Percentiles rank a stretch among this genome's conserved stretches.
Evolutionary conservation across 2,888 invertebrate species (phyloP).

Genomic region (Ischnura elegans): DNA sequence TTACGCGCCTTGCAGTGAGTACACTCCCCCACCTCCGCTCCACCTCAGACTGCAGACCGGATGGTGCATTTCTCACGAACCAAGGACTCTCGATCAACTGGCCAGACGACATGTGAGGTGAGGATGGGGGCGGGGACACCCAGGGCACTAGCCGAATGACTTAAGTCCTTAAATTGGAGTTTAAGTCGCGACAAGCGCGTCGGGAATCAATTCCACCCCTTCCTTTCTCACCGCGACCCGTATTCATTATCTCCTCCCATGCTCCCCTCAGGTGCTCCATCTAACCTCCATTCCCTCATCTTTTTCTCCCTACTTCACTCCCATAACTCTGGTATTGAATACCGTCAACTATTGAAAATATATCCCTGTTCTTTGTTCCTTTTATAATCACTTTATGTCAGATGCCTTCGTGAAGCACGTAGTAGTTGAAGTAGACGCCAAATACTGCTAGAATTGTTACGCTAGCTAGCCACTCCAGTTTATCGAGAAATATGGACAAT

Average conservation of each 20-base stretch:
- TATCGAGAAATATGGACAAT: too few species aligned
- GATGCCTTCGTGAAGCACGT: too few species aligned
- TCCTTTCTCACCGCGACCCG: neutral
- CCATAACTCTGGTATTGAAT: constrained; percentile 5
- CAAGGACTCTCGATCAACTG: constrained; percentile 55
- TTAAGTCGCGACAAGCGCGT: constrained; percentile 47
- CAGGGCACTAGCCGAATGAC: constrained; percentile 34
- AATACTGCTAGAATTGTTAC: too few species aligned
- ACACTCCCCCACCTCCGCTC: neutral
- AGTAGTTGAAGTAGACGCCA: too few species aligned
- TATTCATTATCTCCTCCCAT: neutral
- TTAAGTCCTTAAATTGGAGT: constrained; percentile 56
- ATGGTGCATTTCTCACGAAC: constrained; percentile 48
- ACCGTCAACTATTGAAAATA: neutral
- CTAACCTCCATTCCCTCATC: neutral
- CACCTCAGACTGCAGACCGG: neutral
- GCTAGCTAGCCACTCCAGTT: too few species aligned
- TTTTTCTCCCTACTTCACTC: neutral
- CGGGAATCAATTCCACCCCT: constrained; percentile 36
- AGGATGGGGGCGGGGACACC: neutral
- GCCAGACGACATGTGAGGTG: neutral
- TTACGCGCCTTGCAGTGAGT: neutral
- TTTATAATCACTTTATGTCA: too few species aligned
- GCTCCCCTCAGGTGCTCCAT: neutral
- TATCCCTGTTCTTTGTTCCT: neutral